Conservation (phyloP, 2,113 vertebrate species). For the Gracilinanus agilis region DNA sequence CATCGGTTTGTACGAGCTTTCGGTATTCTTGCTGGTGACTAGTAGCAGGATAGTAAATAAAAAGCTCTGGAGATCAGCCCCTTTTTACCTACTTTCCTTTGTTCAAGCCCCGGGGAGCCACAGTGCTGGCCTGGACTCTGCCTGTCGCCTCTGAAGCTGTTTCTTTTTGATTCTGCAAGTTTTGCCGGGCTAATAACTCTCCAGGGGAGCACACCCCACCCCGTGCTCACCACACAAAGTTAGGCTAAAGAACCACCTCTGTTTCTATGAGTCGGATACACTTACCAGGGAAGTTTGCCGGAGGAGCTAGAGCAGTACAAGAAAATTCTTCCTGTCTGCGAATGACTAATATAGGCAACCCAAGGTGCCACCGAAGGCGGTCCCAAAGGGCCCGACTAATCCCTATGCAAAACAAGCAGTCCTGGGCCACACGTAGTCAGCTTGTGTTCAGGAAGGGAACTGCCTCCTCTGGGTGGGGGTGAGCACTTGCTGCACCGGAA, state of each 20-base stretch:
- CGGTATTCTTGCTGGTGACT: not conserved
- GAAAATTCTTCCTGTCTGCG: constrained; percentile 90
- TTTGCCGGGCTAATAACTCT: constrained; percentile 40
- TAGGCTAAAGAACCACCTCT: constrained; percentile 42
- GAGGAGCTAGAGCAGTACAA: constrained; percentile 83
- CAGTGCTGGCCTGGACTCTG: constrained; percentile 21
- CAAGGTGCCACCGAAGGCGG: constrained; percentile 84
- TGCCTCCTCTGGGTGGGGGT: constrained; percentile 36
- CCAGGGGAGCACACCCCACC: not conserved
- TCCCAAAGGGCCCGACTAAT: constrained; percentile 84
- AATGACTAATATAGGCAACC: constrained; percentile 89
- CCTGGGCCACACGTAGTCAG: constrained; percentile 79
- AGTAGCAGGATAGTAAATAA: constrained; percentile 14
- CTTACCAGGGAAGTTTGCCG: constrained; percentile 84
- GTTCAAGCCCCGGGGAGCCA: constrained; percentile 29
- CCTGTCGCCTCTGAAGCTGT: constrained; percentile 43
- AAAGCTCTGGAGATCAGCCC: constrained; percentile 36
- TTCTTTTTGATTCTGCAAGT: constrained; percentile 54
- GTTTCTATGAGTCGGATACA: constrained; percentile 60
- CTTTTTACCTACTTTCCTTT: constrained; percentile 17
- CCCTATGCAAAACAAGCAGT: constrained; percentile 78
- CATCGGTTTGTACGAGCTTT: not conserved
- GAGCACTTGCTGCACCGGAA: not conserved
- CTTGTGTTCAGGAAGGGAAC: constrained; percentile 71
- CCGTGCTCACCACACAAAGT: constrained; percentile 1